Conservation (phyloP, 2,113 vertebrate genomes). For the Propithecus coquereli region DNA sequence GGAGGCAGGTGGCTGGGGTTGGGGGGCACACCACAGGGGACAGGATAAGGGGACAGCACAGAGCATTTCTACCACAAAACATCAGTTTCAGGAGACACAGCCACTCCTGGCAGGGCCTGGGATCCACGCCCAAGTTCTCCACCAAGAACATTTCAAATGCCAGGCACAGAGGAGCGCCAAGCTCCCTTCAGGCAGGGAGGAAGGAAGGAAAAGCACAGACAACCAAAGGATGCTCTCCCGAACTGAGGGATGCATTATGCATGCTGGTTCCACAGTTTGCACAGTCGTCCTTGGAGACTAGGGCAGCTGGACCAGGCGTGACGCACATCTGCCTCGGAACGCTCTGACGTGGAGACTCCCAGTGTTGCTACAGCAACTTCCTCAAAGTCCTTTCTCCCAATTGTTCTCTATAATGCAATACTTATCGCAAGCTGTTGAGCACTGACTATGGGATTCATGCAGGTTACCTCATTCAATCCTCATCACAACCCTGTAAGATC, state of each 20-base stretch:
- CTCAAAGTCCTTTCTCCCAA: neutral
- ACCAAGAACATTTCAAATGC: neutral
- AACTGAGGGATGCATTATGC: neutral
- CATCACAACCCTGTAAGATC: neutral
- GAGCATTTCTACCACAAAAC: neutral
- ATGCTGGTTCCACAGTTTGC: neutral
- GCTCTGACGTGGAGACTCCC: neutral
- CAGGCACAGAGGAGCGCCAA: constrained; percentile 27
- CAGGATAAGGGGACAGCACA: neutral
- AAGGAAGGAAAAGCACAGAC: constrained; percentile 26
- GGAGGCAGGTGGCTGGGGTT: neutral
- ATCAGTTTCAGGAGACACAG: neutral
- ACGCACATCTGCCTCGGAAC: neutral
- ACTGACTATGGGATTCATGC: neutral
- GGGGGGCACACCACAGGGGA: neutral
- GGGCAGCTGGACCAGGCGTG: neutral
- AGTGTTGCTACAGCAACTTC: neutral
- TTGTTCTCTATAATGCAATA: neutral
- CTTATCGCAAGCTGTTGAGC: neutral
- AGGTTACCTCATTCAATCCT: neutral
- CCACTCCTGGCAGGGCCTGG: neutral
- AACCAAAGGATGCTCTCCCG: neutral
- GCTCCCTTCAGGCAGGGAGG: constrained; percentile 20
- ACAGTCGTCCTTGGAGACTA: neutral
- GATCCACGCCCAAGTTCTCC: neutral